Percentiles rank a stretch among this genome's conserved stretches.
Conservation (phyloP, 2,888 invertebrate genomes). For the Abrostola tripartita region DNA sequence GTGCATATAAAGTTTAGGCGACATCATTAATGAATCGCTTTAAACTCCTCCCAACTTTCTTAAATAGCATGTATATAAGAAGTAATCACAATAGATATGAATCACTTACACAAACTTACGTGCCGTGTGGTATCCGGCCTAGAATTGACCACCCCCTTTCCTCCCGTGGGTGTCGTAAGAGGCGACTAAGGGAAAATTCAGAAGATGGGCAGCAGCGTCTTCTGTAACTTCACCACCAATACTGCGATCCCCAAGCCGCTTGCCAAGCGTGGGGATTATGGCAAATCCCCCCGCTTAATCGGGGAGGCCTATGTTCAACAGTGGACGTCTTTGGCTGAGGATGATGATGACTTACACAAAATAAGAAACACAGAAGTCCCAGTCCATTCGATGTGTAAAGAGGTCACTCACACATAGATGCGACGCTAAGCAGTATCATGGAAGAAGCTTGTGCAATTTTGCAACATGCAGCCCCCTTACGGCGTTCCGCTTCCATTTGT, state of each 20-base stretch:
- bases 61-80: constrained; percentile 38
- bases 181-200: too few species aligned
- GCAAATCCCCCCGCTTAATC: too few species aligned
- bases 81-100: constrained; percentile 19
- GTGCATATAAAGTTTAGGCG: constrained; percentile 29
- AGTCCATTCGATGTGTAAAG: constrained; percentile 1
- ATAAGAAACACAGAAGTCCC: constrained; percentile 8
- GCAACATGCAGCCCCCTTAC: constrained; percentile 2
- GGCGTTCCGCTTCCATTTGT: too few species aligned
- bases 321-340: too few species aligned
- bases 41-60: constrained; percentile 28
- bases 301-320: too few species aligned
- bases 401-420: neutral
- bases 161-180: too few species aligned
- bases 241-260: too few species aligned
- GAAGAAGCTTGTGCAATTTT: neutral
- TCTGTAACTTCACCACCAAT: too few species aligned
- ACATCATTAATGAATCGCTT: constrained; percentile 25
- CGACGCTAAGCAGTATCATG: neutral
- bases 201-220: too few species aligned
- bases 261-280: too few species aligned
- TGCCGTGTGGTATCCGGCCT: too few species aligned
- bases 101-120: constrained; percentile 1
- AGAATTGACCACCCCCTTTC: too few species aligned
- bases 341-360: neutral